Percentiles rank a stretch among this genome's conserved stretches.
These are phyloP conservation scores for Cheilosia soror DNA, from an alignment of 2,888 invertebrate species.

Conservation along the genomic window DNA sequence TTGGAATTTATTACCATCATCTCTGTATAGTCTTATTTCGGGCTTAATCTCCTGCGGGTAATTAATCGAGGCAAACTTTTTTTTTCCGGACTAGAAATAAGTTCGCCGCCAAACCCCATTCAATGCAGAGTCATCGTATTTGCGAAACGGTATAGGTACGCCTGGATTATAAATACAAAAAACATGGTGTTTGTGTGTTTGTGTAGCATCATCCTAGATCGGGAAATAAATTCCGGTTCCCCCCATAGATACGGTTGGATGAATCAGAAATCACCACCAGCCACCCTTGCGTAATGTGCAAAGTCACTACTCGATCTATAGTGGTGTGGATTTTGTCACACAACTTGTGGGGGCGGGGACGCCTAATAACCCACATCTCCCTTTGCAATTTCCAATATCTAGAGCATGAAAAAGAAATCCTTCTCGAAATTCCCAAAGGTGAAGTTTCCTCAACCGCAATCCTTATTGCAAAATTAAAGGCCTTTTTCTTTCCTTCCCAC, in stretches of 20 bases:
- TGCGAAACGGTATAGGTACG: constrained; percentile 8
- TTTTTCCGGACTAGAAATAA: not conserved
- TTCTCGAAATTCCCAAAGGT: constrained; percentile 60
- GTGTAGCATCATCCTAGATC: constrained; percentile 1
- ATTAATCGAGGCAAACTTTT: constrained; percentile 49
- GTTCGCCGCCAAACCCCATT: constrained; percentile 8
- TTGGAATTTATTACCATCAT: constrained; percentile 34
- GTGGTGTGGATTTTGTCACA: constrained; percentile 54
- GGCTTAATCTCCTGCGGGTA: constrained; percentile 61
- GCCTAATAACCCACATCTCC: constrained; percentile 35
- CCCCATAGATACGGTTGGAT: not conserved
- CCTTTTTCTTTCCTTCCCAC: constrained; percentile 9
- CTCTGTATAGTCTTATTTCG: constrained; percentile 19
- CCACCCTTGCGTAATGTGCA: constrained; percentile 18
- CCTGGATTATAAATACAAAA: constrained; percentile 9
- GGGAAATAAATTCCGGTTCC: constrained; percentile 11
- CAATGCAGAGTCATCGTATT: constrained; percentile 35
- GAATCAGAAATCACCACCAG: constrained; percentile 23
- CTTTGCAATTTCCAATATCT: constrained; percentile 18
- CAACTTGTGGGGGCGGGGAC: not conserved
- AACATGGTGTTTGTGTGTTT: not conserved
- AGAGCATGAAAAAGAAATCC: constrained; percentile 56
- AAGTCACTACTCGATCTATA: constrained; percentile 1
- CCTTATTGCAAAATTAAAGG: constrained; percentile 60
- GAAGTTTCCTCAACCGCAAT: constrained; percentile 56